Conservation (phyloP, 2,113 vertebrate species). For the Dendropsophus ebraccatus region DNA sequence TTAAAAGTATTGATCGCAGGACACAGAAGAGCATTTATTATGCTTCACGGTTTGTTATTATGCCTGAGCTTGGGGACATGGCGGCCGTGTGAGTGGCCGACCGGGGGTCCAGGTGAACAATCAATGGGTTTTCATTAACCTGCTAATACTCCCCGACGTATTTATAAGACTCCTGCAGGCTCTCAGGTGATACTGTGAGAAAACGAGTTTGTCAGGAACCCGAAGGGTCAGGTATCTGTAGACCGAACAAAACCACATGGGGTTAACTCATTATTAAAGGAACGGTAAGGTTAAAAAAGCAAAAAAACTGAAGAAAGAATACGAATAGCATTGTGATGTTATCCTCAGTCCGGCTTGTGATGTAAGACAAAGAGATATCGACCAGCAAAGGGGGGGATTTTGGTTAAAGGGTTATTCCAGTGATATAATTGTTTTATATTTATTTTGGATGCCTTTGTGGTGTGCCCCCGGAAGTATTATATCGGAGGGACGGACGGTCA, state of each 20-base stretch:
- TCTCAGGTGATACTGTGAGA: not conserved
- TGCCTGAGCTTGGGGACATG: not conserved
- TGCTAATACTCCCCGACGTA: not conserved
- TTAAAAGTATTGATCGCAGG: constrained; percentile 21
- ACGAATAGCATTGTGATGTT: no score
- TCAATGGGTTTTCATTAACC: constrained; percentile 54
- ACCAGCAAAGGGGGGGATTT: no score
- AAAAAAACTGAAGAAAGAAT: no score
- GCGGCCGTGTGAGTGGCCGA: not conserved
- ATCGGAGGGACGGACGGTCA: no score
- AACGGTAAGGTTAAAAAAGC: not conserved
- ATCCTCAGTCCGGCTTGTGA: no score
- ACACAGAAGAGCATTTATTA: constrained; percentile 11
- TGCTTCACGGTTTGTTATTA: not conserved
- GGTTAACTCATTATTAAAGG: not conserved
- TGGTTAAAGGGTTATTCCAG: no score
- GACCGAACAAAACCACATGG: not conserved
- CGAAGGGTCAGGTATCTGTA: not conserved
- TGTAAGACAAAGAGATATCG: no score
- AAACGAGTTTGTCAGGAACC: not conserved
- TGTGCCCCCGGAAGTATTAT: no score
- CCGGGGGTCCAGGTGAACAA: not conserved
- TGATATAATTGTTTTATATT: no score
- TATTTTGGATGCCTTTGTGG: no score
- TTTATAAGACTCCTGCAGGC: not conserved